Evolutionary conservation across 2,888 invertebrate species (phyloP), one percentile per base, ranked within the genome.

Genomic region (Dolomedes plantarius): DNA sequence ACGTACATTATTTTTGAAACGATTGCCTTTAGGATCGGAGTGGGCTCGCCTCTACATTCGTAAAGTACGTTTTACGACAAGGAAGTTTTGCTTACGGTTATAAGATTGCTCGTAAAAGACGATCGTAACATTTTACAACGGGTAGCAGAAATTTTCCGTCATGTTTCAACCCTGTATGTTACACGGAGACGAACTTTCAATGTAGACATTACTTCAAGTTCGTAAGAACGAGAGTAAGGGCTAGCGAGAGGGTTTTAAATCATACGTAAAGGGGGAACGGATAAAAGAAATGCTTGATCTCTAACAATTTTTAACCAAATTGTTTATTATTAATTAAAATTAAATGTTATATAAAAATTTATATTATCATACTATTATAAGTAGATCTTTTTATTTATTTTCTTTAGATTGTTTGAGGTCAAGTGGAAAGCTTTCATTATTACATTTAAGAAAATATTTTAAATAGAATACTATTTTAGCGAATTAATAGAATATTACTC

Each of bases 41-140:
- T 39, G 31, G 56, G 56, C 50, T 32, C 74, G 68, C 65, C 75
- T 71, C 28, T 36, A 71, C 72, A 62, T 83, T 32, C 72, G 76
- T 83, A 83, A 77, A 83, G 65, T 83, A 27, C 77, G 39, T 71
- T 83, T 83, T 83, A 83, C 72, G 83, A 83, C 46, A 41, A 83
- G 36, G 67, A 76, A 83, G 83, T 77, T 83, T 83, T 83, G 83
- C 83, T 83, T 83, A 83, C 77, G 77, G 83, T 71, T 81, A 83
- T 83, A 83, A 76, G 83, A 76, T 83, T 76, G 76, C 76, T 83
- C 83, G 76, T 83, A 83, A 83, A 83, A 76, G 71, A 16, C 65
- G 76, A 23, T 83, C 83, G 83, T 83, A 83, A 83, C 83, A 77
- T 83, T 83, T 77, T 83, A 83, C 83, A 77, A 46, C 83, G 72